A percentile compares a stretch with the other conserved stretches of the same genome.
Conservation (phyloP, 1,140 invertebrate species). For the Anastatus disparis region DNA sequence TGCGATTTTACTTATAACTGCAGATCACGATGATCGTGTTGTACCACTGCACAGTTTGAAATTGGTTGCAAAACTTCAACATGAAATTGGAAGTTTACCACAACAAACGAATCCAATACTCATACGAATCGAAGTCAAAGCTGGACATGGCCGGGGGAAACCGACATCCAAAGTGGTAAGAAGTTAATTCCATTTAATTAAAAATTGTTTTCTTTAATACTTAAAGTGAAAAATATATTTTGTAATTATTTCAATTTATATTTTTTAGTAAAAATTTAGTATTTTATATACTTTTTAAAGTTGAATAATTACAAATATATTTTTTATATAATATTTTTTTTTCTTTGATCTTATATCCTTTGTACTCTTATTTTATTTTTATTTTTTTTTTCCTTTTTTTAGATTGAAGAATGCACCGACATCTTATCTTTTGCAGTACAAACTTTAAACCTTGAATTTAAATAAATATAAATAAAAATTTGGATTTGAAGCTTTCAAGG, state of each 20-base stretch:
- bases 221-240: too few relatives aligned
- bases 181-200: too few relatives aligned
- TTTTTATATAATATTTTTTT: constrained; percentile 27
- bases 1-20: constrained; percentile 89
- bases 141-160: constrained; percentile 96
- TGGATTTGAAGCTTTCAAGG: too few relatives aligned
- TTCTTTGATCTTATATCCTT: constrained; percentile 1
- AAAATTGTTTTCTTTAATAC: too few relatives aligned
- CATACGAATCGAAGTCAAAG: constrained; percentile 91
- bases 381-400: constrained; percentile 59
- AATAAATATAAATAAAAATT: too few relatives aligned
- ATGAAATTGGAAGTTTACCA: constrained; percentile 72
- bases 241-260: too few relatives aligned
- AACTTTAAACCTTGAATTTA: constrained; percentile 77
- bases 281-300: constrained; percentile 2
- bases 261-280: not conserved
- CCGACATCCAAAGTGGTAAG: constrained; percentile 91
- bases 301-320: not conserved
- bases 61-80: constrained; percentile 91
- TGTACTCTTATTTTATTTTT: not conserved
- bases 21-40: constrained; percentile 98
- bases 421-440: constrained; percentile 88
- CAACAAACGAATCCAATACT: constrained; percentile 89
- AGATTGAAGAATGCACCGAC: constrained; percentile 92
- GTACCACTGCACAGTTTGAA: constrained; percentile 96